Evolutionary conservation across 2,888 invertebrate species (phyloP), one percentile per base, ranked within the genome.

Genomic region (Acleris laterana): DNA sequence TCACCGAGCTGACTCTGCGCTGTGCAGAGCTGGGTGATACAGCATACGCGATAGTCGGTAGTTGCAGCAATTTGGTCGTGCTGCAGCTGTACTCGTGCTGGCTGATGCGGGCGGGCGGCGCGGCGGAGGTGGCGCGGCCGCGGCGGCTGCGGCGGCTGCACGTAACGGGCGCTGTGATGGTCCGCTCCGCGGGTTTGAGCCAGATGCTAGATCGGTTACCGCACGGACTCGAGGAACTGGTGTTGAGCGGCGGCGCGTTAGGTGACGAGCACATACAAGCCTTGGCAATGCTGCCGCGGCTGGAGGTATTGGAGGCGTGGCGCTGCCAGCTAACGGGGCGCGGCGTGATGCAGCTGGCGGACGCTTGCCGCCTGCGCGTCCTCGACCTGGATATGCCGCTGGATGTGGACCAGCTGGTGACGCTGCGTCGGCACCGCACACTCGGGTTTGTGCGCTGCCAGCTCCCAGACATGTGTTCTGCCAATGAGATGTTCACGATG

Each of bases 51-150:
- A 1, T 44, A 4, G n/a, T 81, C 49, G 72, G 75, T 1, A 62
- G 50, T 3, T 83, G 82, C 62, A 7, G 20, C 1, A 66, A 66
- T n/a, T 69, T 84, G 16, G 68, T 62, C 19, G 65, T 69, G 0
- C 71, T 83, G 19, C 77, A 75, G 38, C 69, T 84, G 58, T 80
- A 82, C 67, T 74, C 75, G 13, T 84, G 83, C 66, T 76, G 76
- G 74, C 55, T 77, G 64, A 72, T 84, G 71, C 76, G 75, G 0
- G 62, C 60, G 2, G 63, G 17, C 0, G 81, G 78, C 1, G 74
- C 73, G 6, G n/a, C 59, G 38, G 38, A 56, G 19, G 61, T 74
- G 9, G 63, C 69, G 3, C 52, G 69, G 16, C 74, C 74, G 2
- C 59, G 48, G 17, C 53, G 65, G 1, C 68, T 83, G 51, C 71